These are phyloP conservation scores for Fopius arisanus DNA, from an alignment of 1,140 invertebrate genomes.

Conservation along the genomic window DNA sequence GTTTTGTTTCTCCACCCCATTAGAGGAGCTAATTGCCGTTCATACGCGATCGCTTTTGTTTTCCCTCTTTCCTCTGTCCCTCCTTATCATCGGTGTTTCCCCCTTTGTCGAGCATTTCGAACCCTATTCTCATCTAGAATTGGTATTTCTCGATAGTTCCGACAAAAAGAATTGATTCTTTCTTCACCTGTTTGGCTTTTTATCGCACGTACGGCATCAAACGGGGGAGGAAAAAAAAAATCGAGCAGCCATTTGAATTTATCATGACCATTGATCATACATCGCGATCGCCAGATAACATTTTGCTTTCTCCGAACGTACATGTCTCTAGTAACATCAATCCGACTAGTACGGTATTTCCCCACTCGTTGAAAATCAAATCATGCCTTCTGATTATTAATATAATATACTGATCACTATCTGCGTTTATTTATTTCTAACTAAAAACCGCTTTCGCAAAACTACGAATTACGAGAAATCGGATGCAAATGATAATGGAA, in stretches of 20 bases:
- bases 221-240: background rate
- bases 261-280: background rate
- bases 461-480: too few relatives aligned
- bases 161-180: background rate
- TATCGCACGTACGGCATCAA: background rate
- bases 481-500: too few relatives aligned
- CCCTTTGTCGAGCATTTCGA: slow-evolving; percentile 4
- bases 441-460: background rate
- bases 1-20: slow-evolving; percentile 62
- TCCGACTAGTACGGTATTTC: background rate
- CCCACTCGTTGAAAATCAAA: background rate
- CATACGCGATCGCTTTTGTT: slow-evolving; percentile 63
- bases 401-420: background rate
- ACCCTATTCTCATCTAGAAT: background rate
- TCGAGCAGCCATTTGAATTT: background rate
- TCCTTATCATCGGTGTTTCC: slow-evolving; percentile 33
- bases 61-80: slow-evolving; percentile 51
- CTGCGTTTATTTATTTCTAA: background rate
- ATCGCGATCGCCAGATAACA: background rate
- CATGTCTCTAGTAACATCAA: background rate
- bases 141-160: background rate
- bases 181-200: background rate
- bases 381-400: background rate
- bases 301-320: slow-evolving; percentile 4
- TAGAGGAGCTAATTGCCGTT: slow-evolving; percentile 63